Evolutionary conservation across 2,113 vertebrate genomes (phyloP), one percentile per base, ranked within the genome.

Genomic region (Festucalex cinctus): DNA sequence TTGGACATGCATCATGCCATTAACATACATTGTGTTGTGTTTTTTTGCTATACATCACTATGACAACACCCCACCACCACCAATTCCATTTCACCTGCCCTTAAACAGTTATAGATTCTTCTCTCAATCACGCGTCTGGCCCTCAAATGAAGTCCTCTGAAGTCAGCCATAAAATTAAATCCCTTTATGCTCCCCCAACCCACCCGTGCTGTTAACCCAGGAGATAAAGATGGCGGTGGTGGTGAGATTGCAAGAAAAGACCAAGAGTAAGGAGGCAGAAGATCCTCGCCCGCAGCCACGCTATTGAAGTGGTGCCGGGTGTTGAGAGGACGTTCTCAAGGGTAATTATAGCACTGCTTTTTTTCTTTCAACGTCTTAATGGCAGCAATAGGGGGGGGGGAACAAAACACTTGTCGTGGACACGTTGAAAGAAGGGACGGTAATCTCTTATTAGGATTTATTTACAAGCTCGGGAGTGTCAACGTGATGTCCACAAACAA

Each of bases 141-240:
- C 54, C 60, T 71, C 75, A 77, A 66, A 69, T 67, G 16, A 76
- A 75, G 73, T 48, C 73, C 28, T 81, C 69, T 83, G 67, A 85
- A 74, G 72, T 64, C 37, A 87, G 66, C 51, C 68, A 71, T 81
- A 69, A 66, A 75, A 76, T 80, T 2, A 77, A 81, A 82, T 79
- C 65, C 73, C 66, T 79, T 80, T 77, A 74, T 81, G 73, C 48
- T 53, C 58, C 26, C 54, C 26, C 13, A 10, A 0, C 14, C 54
- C 14, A 1, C 65, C 22, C 17, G 14, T 62, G 39, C 64, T 14
- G 35, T 72, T 70, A 56, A 71, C 65, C 72, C 74, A 51, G 20
- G 68, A 68, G 60, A 82, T 68, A 65, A 59, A 79, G 73, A 57
- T 26, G 51, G 28, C 63, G 63, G 28, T 48, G 9, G 46, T 58